Conservation (phyloP, 2,113 vertebrate genomes). For the Forbesichthys papilliferus region DNA sequence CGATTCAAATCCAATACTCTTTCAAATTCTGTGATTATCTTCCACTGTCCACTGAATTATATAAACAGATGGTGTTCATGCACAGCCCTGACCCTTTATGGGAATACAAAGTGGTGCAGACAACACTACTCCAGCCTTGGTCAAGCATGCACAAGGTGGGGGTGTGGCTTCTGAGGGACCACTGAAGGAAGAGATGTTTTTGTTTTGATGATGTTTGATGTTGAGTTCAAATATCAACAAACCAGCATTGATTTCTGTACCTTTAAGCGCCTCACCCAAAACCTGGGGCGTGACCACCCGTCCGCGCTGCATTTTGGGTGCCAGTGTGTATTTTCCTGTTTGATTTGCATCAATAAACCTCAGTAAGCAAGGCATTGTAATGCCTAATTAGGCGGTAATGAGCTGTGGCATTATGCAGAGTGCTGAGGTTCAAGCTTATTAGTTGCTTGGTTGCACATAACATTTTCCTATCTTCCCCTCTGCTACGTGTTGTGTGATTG, state of each 20-base stretch:
- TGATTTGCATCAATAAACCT: conserved; percentile 81
- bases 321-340: conserved; percentile 71
- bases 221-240: neutral
- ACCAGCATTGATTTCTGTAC: conserved; percentile 14
- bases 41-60: no score
- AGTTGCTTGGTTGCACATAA: conserved; percentile 83
- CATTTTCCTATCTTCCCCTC: conserved; percentile 73
- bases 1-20: no score
- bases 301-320: conserved; percentile 61
- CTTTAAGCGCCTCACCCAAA: conserved; percentile 48
- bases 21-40: no score
- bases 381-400: conserved; percentile 82
- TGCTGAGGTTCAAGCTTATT: conserved; percentile 82
- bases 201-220: no score
- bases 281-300: neutral
- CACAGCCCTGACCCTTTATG: no score
- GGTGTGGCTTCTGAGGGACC: no score
- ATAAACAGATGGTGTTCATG: no score
- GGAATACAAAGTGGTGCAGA: no score
- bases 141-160: no score
- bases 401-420: conserved; percentile 80
- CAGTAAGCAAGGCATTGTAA: conserved; percentile 78
- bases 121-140: no score
- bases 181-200: no score
- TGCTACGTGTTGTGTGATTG: conserved; percentile 62